phyloP scores from a whole-genome alignment of 2,113 vertebrate species.

The Ammodytes dubius region DNA sequence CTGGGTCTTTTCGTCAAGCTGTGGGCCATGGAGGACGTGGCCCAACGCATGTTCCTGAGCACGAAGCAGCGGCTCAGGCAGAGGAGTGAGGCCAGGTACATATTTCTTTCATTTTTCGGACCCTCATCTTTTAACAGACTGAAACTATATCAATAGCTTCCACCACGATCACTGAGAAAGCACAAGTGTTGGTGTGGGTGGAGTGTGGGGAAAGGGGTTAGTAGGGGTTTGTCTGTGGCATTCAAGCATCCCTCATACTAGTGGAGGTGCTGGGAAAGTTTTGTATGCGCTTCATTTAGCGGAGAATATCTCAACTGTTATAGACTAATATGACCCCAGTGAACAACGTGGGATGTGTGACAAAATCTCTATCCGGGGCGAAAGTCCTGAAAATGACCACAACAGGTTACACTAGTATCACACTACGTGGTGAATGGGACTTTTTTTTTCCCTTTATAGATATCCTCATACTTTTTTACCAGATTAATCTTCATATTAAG shows the following conservation, averaged over 20 bases:
- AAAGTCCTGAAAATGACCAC: no score
- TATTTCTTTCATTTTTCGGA: background rate
- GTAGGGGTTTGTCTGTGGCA: background rate
- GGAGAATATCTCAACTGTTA: no score
- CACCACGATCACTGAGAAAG: slow-evolving; percentile 14
- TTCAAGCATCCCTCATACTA: slow-evolving; percentile 35
- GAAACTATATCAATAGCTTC: background rate
- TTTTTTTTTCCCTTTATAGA: no score
- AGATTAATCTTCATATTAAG: no score
- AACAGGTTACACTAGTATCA: no score
- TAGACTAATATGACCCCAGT: no score
- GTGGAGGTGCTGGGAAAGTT: background rate
- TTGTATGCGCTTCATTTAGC: no score
- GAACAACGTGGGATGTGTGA: no score
- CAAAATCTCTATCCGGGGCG: no score
- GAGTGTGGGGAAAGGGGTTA: background rate
- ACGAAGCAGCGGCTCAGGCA: slow-evolving; percentile 83
- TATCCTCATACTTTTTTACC: no score
- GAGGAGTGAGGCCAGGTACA: slow-evolving; percentile 74
- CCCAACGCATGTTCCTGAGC: slow-evolving; percentile 89
- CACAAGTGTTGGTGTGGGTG: slow-evolving; percentile 29
- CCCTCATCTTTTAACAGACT: background rate
- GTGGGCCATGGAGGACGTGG: slow-evolving; percentile 94
- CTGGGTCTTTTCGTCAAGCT: slow-evolving; percentile 93
- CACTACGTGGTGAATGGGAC: no score